Evolutionary conservation across 2,113 vertebrate genomes (phyloP).

Genomic region (Cyanistes caeruleus): DNA sequence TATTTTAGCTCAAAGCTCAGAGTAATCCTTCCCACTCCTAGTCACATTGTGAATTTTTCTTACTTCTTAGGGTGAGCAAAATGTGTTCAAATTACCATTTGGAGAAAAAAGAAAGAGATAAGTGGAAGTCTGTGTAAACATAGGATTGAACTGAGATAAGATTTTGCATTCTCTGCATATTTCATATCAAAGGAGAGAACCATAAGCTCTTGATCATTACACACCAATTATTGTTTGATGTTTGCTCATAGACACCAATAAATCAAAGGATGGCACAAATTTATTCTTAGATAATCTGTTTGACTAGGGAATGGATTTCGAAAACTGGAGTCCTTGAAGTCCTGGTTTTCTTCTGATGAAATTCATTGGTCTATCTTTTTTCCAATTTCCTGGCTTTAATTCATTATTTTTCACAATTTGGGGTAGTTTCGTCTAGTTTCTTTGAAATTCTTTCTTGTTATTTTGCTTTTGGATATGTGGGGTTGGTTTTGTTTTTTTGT

Average conservation of each 20-base stretch:
- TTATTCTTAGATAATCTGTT: background rate
- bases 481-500: background rate
- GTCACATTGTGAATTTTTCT: background rate
- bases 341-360: background rate
- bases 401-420: background rate
- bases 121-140: background rate
- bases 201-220: background rate
- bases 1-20: background rate
- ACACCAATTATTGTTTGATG: background rate
- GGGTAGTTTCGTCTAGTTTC: background rate
- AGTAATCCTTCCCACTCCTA: background rate
- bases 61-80: background rate
- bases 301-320: background rate
- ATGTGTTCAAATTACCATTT: background rate
- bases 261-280: background rate
- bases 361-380: background rate
- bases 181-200: background rate
- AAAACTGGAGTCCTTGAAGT: background rate
- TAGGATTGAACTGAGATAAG: background rate
- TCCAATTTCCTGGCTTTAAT: background rate
- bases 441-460: background rate
- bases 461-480: background rate
- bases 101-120: background rate
- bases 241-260: background rate
- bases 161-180: background rate